These are phyloP conservation scores for Agrypnus murinus DNA, from an alignment of 2,888 invertebrate species.

Conservation along the genomic window DNA sequence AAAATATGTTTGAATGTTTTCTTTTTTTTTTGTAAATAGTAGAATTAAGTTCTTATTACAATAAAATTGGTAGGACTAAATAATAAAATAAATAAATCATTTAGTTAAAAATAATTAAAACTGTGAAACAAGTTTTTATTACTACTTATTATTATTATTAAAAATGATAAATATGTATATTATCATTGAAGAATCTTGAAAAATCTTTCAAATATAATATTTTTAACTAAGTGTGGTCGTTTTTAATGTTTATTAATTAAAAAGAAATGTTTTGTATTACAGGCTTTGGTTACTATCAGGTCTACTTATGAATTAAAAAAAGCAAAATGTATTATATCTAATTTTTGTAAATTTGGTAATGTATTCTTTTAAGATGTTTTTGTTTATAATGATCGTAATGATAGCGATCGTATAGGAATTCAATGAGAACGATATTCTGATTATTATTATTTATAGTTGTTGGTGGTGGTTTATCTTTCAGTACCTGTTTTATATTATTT, in stretches of 20 bases:
- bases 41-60: conserved; percentile 32
- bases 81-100: conserved; percentile 15
- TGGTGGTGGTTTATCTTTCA: too few species aligned
- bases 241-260: too few species aligned
- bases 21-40: conserved; percentile 36
- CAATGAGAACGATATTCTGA: too few species aligned
- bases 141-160: not conserved
- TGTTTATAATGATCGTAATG: too few species aligned
- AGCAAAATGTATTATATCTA: too few species aligned
- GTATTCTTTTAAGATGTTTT: too few species aligned
- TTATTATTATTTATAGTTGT: too few species aligned
- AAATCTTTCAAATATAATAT: conserved; percentile 34
- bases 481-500: too few species aligned
- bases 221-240: conserved; percentile 23
- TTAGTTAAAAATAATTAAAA: conserved; percentile 29
- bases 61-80: conserved; percentile 15
- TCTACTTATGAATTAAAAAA: too few species aligned
- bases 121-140: conserved; percentile 32
- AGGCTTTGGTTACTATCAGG: not conserved
- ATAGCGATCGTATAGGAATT: too few species aligned
- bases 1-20: conserved; percentile 37
- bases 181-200: conserved; percentile 24
- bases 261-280: too few species aligned
- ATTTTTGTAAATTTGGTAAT: too few species aligned
- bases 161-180: conserved; percentile 13